Percentiles rank a stretch among this genome's conserved stretches.
These are phyloP conservation scores for Lophotis ruficrista DNA, from an alignment of 2,113 vertebrate species.

Conservation along the genomic window DNA sequence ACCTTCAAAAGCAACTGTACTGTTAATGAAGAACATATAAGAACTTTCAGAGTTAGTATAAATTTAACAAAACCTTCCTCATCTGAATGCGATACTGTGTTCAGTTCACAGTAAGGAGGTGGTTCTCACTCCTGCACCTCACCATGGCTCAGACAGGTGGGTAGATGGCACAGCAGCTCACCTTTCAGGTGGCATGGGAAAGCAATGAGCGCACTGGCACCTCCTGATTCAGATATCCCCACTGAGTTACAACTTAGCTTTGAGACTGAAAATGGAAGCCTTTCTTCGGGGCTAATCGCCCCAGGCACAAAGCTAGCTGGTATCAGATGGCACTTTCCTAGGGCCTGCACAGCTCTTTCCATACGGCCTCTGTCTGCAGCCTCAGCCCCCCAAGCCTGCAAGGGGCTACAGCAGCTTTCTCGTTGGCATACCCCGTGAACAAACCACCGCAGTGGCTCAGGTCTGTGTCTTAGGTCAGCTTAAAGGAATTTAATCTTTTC, in stretches of 20 bases:
- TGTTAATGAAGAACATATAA: background rate
- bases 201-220: too few species aligned
- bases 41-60: background rate
- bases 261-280: background rate
- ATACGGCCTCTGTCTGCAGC: background rate
- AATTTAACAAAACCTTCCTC: fast-evolving
- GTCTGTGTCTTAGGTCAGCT: background rate
- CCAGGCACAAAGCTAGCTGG: background rate
- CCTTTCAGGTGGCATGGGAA: background rate
- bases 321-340: background rate
- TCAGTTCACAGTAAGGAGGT: background rate
- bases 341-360: background rate
- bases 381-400: fast-evolving
- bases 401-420: background rate
- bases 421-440: too few species aligned
- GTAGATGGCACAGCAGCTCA: background rate
- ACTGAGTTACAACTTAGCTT: background rate
- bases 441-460: background rate
- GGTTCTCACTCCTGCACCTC: fast-evolving
- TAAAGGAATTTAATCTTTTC: background rate
- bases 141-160: background rate
- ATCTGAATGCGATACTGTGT: background rate
- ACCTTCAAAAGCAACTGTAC: background rate
- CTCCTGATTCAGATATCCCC: background rate
- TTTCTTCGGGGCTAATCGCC: background rate